Evolutionary conservation across 2,113 vertebrate genomes (phyloP).

Genomic region (Bubo bubo): DNA sequence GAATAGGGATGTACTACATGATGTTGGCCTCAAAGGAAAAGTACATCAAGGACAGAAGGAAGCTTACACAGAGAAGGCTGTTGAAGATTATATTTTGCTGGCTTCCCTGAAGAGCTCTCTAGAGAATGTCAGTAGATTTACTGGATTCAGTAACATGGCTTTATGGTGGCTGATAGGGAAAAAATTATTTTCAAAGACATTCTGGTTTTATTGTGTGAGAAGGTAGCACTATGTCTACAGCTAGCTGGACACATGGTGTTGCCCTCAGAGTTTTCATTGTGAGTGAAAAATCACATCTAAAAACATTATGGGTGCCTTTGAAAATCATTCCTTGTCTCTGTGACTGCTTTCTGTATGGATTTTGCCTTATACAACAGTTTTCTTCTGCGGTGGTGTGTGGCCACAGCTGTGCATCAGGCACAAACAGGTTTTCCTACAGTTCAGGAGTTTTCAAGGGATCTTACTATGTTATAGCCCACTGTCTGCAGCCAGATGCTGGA

Average conservation of each 20-base stretch:
- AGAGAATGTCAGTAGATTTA: slow-evolving; percentile 25
- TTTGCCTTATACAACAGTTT: slow-evolving; percentile 15
- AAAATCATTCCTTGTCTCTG: not conserved
- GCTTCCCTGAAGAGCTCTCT: not conserved
- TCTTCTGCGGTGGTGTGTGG: not conserved
- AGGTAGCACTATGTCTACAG: not conserved
- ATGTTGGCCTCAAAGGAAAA: not conserved
- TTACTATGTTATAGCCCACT: not conserved
- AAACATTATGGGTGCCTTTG: not conserved
- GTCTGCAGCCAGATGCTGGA: not conserved
- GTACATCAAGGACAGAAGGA: not conserved
- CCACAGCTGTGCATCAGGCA: not conserved
- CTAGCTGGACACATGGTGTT: not conserved
- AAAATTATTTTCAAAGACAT: not conserved
- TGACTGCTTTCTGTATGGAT: not conserved
- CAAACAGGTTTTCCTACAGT: not conserved
- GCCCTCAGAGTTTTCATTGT: not conserved
- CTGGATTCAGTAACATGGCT: not conserved
- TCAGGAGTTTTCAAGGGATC: not conserved
- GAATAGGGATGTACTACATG: not conserved
- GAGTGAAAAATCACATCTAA: not conserved
- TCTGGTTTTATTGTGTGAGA: not conserved
- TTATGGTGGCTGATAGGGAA: not conserved
- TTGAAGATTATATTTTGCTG: slow-evolving; percentile 9
- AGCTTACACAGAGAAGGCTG: not conserved